Evolutionary conservation across 2,113 vertebrate genomes (phyloP), one percentile per base, ranked within the genome.

Genomic region (Labeo catla): DNA sequence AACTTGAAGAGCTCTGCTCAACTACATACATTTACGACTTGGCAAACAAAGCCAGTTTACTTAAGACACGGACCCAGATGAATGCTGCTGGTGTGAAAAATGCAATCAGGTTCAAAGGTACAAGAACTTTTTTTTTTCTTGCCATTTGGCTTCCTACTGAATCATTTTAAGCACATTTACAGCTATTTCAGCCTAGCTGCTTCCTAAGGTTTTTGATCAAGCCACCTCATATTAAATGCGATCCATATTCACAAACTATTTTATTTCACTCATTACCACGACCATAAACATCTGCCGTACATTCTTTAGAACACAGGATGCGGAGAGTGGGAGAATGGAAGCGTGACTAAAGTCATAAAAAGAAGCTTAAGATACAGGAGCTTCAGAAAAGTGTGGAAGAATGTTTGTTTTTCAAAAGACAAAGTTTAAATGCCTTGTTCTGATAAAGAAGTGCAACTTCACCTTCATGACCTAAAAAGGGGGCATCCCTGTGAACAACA

Each of bases 151-250:
- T 83, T 45, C 76, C 50, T 78, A 73, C 28, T 23, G 70, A 49
- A 86, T 36, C 0, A 43, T 34, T 84, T 89, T 73, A 83, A 90
- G 79, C 90, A 91, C 84, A 88, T 91, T 91, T 81, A 83, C 81
- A 83, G 84, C 61, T 78, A 86, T 59, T 85, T 91, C 86, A 88
- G 84, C 76, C 63, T 65, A 82, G 90, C 85, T 86, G 73, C 85
- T 77, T 63, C 52, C 86, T 78, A 90, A 89, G 11, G 12, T 81
- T 65, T 85, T 47, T 82, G 82, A 85, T 77, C 47, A 81, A 10
- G 72, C 72, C 13, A 63, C 36, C 73, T 59, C 77, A 50, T 83
- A 34, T 39, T 50, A 5, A 66, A 72, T 54, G 5, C 80, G 50
- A 12, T 70, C 19, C 9, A 57, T 36, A 65, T 50, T 77, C 19